Evolutionary conservation across 2,797 vertebrate genomes (phyloP).

Genomic region (Lacerta agilis): DNA sequence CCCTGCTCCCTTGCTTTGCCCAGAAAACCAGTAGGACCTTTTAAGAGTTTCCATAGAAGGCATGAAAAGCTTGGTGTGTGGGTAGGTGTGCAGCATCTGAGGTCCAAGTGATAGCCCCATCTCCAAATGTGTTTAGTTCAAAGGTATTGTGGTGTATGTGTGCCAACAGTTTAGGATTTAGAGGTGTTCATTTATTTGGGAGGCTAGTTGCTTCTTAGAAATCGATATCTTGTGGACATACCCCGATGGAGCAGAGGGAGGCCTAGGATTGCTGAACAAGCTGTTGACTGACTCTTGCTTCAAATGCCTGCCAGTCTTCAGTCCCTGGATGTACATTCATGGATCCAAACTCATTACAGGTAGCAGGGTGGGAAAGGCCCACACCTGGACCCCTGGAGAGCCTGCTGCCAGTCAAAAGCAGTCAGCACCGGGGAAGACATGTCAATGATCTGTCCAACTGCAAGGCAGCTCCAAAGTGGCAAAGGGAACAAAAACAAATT

Average conservation of each 20-base stretch:
- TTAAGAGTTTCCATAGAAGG: no score
- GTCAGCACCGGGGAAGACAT: background rate
- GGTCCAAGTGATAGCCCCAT: no score
- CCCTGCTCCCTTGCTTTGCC: background rate
- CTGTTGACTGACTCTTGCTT: background rate
- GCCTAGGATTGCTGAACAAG: background rate
- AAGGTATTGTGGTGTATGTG: no score
- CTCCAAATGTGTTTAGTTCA: background rate
- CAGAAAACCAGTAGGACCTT: background rate
- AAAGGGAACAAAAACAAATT: conserved; percentile 5
- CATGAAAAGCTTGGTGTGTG: no score
- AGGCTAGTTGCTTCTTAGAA: background rate
- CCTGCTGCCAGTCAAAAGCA: background rate
- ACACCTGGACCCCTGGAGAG: background rate
- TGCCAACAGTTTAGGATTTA: background rate
- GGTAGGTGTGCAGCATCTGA: no score
- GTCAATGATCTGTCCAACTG: background rate
- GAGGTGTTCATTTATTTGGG: background rate
- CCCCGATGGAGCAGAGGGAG: background rate
- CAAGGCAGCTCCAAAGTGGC: background rate
- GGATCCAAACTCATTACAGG: background rate
- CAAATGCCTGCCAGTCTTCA: background rate
- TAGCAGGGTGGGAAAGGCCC: no score
- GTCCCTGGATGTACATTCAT: background rate
- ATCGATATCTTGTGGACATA: background rate